Conservation (phyloP, 2,888 invertebrate genomes). For the Sphecodes monilicornis region DNA sequence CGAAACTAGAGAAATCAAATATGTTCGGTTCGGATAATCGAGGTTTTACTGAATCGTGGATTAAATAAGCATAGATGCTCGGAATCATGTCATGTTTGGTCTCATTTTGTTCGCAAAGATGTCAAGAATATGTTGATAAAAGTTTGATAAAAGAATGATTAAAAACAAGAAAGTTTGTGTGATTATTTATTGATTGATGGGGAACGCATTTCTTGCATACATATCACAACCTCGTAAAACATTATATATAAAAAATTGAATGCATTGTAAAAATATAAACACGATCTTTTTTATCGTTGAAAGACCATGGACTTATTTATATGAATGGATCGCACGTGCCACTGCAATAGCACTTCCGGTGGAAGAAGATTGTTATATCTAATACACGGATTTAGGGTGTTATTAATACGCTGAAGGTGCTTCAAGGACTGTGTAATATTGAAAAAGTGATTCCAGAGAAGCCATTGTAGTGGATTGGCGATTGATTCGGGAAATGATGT, state of each 20-base stretch:
- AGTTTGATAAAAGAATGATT: neutral
- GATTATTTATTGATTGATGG: neutral
- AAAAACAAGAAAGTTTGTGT: neutral
- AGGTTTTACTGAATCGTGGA: neutral
- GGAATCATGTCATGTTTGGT: neutral
- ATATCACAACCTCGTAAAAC: neutral
- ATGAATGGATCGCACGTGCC: neutral
- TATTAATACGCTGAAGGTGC: constrained; percentile 28
- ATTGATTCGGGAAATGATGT: constrained; percentile 8
- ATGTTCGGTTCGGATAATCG: neutral
- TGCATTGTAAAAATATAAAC: too few species aligned
- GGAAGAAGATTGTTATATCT: constrained; percentile 30
- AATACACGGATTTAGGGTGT: constrained; percentile 29
- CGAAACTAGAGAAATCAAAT: neutral
- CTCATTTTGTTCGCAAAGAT: neutral
- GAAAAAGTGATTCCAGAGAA: neutral
- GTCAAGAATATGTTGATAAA: neutral
- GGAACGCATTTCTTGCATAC: too few species aligned
- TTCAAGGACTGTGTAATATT: constrained; percentile 19
- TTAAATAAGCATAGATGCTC: neutral
- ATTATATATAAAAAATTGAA: neutral
- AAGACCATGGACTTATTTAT: constrained; percentile 8
- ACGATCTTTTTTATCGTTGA: neutral
- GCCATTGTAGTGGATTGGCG: neutral
- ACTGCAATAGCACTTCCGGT: neutral